Percentiles rank a stretch among this genome's conserved stretches.
Evolutionary conservation across 2,113 vertebrate genomes (phyloP).

Genomic region (Crocuta crocuta): DNA sequence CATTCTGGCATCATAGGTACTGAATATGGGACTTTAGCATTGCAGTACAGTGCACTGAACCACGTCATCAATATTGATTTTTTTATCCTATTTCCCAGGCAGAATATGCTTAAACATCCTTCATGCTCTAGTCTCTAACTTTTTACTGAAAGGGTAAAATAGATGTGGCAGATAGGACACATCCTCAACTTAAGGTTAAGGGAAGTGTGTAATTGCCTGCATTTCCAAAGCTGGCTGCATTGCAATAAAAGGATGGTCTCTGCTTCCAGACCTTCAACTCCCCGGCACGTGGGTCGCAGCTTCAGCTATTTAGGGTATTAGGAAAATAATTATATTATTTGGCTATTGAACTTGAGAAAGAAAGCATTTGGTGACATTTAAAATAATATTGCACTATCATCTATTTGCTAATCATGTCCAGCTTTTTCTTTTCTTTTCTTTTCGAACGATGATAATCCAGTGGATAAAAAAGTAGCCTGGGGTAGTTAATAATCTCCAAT

Average conservation of each 20-base stretch:
- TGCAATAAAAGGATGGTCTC: constrained; percentile 83
- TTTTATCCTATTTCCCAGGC: constrained; percentile 77
- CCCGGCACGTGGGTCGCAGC: constrained; percentile 86
- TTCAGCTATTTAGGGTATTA: constrained; percentile 82
- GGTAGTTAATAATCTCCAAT: constrained; percentile 74
- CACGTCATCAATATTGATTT: constrained; percentile 87
- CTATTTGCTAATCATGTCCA: constrained; percentile 65
- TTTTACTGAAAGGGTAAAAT: constrained; percentile 76
- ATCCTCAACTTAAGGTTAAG: constrained; percentile 80
- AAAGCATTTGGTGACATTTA: constrained; percentile 70
- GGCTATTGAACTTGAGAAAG: constrained; percentile 69
- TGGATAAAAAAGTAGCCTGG: constrained; percentile 74
- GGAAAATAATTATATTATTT: constrained; percentile 73
- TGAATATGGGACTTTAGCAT: constrained; percentile 86
- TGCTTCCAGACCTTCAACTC: constrained; percentile 84
- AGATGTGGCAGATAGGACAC: constrained; percentile 63
- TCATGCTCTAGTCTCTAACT: constrained; percentile 81
- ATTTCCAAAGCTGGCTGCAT: constrained; percentile 85
- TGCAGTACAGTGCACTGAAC: constrained; percentile 86
- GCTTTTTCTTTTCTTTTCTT: constrained; percentile 53
- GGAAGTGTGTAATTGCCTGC: constrained; percentile 85
- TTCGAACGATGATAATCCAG: constrained; percentile 57
- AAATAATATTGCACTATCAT: constrained; percentile 40
- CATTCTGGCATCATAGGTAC: constrained; percentile 72
- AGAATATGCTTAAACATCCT: constrained; percentile 82